These are phyloP conservation scores for Hyles vespertilio DNA, from an alignment of 1,140 invertebrate genomes.

Conservation along the genomic window DNA sequence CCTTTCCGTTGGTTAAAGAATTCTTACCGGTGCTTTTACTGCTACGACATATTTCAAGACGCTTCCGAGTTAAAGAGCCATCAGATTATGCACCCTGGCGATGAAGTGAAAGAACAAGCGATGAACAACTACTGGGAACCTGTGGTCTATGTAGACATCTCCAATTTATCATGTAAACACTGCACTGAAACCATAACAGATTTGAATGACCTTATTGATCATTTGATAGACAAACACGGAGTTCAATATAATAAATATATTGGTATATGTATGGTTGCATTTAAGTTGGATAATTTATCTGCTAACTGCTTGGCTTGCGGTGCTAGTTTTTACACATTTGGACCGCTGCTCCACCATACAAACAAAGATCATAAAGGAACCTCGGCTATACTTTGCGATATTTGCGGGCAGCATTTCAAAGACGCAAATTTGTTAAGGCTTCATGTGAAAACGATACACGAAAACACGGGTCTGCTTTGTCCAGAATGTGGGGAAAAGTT, in stretches of 20 bases:
- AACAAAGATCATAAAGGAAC: slow-evolving; percentile 63
- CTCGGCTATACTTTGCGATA: slow-evolving; percentile 54
- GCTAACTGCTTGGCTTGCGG: slow-evolving; percentile 51
- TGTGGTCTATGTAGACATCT: slow-evolving; percentile 57
- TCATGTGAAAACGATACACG: slow-evolving; percentile 55
- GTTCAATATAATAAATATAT: slow-evolving; percentile 56
- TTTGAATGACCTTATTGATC: slow-evolving; percentile 56
- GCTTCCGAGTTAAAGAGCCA: slow-evolving; percentile 50
- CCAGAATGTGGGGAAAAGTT: slow-evolving; percentile 60
- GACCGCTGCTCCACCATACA: slow-evolving; percentile 56
- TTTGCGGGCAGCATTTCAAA: slow-evolving; percentile 64
- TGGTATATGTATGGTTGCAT: slow-evolving; percentile 54
- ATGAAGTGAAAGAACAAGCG: slow-evolving; percentile 46
- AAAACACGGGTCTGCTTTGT: slow-evolving; percentile 47
- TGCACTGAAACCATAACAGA: slow-evolving; percentile 44
- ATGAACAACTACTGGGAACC: slow-evolving; percentile 66
- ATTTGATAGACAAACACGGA: slow-evolving; percentile 46
- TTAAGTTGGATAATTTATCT: slow-evolving; percentile 52
- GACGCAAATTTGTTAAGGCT: slow-evolving; percentile 37
- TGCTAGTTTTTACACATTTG: slow-evolving; percentile 55
- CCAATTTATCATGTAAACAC: slow-evolving; percentile 49
- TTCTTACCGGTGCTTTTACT: slow-evolving; percentile 64
- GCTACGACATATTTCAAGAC: slow-evolving; percentile 65
- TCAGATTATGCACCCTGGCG: slow-evolving; percentile 39
- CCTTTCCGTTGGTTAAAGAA: slow-evolving; percentile 64